phyloP scores from a whole-genome alignment of 2,888 invertebrate genomes.

The Plagodis dolabraria region DNA sequence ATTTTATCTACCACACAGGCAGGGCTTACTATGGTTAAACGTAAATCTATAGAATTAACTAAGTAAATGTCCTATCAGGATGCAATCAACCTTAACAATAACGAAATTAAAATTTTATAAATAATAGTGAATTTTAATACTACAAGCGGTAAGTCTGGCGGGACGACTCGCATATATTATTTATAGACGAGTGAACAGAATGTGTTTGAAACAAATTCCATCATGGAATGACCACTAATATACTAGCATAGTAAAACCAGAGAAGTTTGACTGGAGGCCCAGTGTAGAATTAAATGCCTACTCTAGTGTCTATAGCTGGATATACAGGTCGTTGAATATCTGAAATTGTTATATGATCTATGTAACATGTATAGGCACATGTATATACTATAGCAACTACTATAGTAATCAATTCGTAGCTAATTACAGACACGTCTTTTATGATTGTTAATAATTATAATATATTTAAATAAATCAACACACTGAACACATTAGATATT shows the following conservation, averaged over 20 bases:
- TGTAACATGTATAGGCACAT: no score
- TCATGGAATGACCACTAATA: conserved; percentile 4
- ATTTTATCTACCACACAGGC: conserved; percentile 36
- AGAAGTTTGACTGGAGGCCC: no score
- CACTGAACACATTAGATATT: no score
- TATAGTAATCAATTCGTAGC: no score
- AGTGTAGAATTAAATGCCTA: no score
- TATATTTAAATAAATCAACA: no score
- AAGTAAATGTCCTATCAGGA: conserved; percentile 43
- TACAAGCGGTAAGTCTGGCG: conserved; percentile 55
- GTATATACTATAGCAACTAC: no score
- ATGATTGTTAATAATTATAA: no score
- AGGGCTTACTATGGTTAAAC: conserved; percentile 9
- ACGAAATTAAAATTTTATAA: conserved; percentile 50
- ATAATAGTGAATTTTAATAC: conserved; percentile 55
- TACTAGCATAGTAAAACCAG: background rate
- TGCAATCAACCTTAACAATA: conserved; percentile 45
- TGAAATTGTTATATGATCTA: no score
- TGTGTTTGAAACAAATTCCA: conserved; percentile 14
- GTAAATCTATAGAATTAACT: conserved; percentile 21
- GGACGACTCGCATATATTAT: conserved; percentile 44
- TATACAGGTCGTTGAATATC: no score
- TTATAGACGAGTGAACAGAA: conserved; percentile 22
- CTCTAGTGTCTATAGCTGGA: no score
- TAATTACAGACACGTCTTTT: no score